Evolutionary conservation across 1,140 invertebrate species (phyloP).

Genomic region (Lycorma delicatula): DNA sequence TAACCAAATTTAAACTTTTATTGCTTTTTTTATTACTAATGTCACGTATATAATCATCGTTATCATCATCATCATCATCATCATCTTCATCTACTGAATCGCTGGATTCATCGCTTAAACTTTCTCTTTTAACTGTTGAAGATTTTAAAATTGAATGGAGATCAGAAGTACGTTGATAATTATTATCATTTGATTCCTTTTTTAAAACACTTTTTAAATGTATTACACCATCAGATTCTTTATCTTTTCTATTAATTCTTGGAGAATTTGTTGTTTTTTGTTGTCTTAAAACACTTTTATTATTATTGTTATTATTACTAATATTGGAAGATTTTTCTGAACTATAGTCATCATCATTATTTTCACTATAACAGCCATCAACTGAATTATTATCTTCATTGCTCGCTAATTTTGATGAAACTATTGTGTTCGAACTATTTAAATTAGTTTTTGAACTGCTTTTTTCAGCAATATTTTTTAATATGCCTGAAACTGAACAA

Average conservation of each 20-base stretch:
- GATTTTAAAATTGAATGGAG: slow-evolving; percentile 34
- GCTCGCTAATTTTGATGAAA: neutral
- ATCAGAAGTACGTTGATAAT: too few relatives aligned
- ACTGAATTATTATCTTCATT: too few relatives aligned
- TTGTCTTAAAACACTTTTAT: slow-evolving; percentile 9
- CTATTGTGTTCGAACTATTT: slow-evolving; percentile 1
- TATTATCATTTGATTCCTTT: too few relatives aligned
- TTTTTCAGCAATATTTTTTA: slow-evolving; percentile 25
- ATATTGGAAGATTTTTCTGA: too few relatives aligned
- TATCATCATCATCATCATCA: slow-evolving; percentile 12
- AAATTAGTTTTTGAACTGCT: too few relatives aligned
- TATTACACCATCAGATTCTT: slow-evolving; percentile 8
- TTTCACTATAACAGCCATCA: too few relatives aligned
- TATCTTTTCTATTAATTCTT: too few relatives aligned
- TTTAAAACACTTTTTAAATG: too few relatives aligned
- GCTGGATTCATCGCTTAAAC: neutral
- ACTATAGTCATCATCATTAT: too few relatives aligned
- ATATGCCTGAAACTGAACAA: slow-evolving; percentile 27
- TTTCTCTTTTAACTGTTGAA: slow-evolving; percentile 42
- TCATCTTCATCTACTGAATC: slow-evolving; percentile 14
- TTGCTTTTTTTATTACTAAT: slow-evolving; percentile 11
- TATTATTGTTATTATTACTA: too few relatives aligned
- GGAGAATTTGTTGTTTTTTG: too few relatives aligned
- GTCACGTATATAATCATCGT: neutral
- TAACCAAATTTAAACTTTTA: slow-evolving; percentile 18